These are phyloP conservation scores for Phrynocephalus forsythii DNA, from an alignment of 2,797 vertebrate genomes.

Conservation along the genomic window DNA sequence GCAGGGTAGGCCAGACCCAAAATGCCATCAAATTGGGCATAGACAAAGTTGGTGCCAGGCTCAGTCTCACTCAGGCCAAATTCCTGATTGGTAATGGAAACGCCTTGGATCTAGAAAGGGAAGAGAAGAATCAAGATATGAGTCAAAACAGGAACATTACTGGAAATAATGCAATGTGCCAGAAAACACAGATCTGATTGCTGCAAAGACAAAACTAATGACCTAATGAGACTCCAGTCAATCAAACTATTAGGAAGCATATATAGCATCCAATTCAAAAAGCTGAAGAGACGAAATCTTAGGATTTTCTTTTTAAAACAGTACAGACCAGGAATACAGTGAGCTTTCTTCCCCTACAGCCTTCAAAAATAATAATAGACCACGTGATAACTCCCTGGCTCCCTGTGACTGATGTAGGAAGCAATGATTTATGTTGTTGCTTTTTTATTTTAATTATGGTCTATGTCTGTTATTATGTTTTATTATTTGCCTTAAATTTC, in stretches of 20 bases:
- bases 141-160: background rate
- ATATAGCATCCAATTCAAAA: background rate
- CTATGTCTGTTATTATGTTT: no score
- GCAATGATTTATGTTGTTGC: background rate
- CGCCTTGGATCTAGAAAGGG: slow-evolving; percentile 41
- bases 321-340: background rate
- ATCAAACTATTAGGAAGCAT: background rate
- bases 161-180: background rate
- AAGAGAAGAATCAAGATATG: background rate
- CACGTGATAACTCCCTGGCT: background rate
- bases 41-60: slow-evolving; percentile 50
- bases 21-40: slow-evolving; percentile 50
- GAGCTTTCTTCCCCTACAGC: background rate
- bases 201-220: background rate
- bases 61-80: slow-evolving; percentile 60
- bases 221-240: background rate
- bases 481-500: no score
- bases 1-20: slow-evolving; percentile 51
- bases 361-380: background rate
- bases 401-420: background rate
- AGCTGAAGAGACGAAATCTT: background rate
- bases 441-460: no score
- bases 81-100: slow-evolving; percentile 46
- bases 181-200: background rate
- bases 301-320: background rate